Evolutionary conservation across 2,797 vertebrate species (phyloP).

Genomic region (Astyanax mexicanus): DNA sequence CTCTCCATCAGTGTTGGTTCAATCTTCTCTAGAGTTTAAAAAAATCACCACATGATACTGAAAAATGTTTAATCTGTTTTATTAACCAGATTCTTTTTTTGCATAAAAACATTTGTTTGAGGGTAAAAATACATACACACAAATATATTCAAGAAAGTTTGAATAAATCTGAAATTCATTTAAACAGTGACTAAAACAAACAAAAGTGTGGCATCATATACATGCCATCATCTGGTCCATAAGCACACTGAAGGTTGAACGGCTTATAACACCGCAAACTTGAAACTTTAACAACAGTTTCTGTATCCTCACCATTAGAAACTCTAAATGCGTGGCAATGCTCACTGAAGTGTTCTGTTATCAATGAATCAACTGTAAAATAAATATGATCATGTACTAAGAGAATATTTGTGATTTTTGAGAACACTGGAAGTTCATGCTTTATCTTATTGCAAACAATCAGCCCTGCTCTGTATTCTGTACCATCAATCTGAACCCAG

Average conservation of each 20-base stretch:
- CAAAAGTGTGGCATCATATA: neutral
- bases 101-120: too few species aligned
- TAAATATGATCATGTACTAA: neutral
- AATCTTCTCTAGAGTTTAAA: too few species aligned
- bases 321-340: neutral
- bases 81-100: too few species aligned
- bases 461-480: neutral
- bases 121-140: too few species aligned
- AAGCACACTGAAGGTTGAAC: constrained; percentile 6
- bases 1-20: too few species aligned
- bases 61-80: too few species aligned
- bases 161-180: too few species aligned
- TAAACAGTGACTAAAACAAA: too few species aligned
- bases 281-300: neutral
- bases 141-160: too few species aligned
- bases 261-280: constrained; percentile 1
- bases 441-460: neutral
- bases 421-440: neutral
- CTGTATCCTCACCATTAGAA: neutral
- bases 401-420: neutral
- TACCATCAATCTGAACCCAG: neutral
- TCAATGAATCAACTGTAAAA: neutral
- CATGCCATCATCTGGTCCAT: constrained; percentile 5
- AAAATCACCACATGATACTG: too few species aligned
- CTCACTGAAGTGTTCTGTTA: neutral